A percentile compares a stretch with the other conserved stretches of the same genome.
Conservation (phyloP, 2,797 vertebrate genomes). For the Acropternis orthonyx region DNA sequence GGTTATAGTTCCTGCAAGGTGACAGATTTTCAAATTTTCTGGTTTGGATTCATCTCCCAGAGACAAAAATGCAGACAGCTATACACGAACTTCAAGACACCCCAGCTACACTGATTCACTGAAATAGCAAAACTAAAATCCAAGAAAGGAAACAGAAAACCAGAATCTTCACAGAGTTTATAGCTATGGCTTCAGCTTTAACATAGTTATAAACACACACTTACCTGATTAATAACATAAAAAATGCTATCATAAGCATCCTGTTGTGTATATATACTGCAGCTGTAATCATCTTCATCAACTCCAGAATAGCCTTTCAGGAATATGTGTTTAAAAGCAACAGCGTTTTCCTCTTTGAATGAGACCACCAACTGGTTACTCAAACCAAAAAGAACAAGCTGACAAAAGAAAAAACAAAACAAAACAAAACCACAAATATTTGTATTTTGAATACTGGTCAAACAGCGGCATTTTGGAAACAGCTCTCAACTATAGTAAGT, state of each 20-base stretch:
- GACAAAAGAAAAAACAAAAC: constrained; percentile 10
- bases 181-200: neutral
- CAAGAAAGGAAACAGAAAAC: neutral
- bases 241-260: constrained; percentile 85
- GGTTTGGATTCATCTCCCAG: neutral
- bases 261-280: constrained; percentile 86
- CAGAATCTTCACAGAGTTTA: neutral
- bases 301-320: constrained; percentile 86
- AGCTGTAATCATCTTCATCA: constrained; percentile 90
- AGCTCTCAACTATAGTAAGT: neutral
- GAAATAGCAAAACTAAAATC: neutral
- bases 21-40: neutral
- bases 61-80: neutral
- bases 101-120: neutral
- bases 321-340: constrained; percentile 92
- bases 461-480: neutral
- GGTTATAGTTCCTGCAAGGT: neutral
- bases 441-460: neutral
- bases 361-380: constrained; percentile 95
- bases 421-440: neutral
- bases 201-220: constrained; percentile 41
- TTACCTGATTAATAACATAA: constrained; percentile 88
- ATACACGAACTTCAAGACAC: neutral
- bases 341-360: constrained; percentile 91
- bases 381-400: constrained; percentile 94